Base-by-base conservation (phyloP, 2,888 invertebrate genomes). In the Gymnocheta viridis region DNA sequence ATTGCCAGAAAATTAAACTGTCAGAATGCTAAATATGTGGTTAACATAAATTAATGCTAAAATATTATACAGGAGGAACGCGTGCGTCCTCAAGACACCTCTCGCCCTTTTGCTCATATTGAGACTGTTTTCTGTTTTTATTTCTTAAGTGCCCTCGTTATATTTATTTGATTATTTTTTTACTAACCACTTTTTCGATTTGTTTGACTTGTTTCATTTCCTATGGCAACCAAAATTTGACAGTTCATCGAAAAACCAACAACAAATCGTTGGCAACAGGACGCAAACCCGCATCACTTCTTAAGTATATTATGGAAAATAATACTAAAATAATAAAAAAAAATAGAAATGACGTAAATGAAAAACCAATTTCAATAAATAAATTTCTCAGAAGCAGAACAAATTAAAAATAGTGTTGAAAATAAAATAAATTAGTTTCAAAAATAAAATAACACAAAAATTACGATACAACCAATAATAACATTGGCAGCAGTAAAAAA, bases 341-440 rank as follows among this genome's bases (percentile, higher is more conserved):
- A 14, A 19, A 64, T 35, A 58, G 9, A 64, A 56, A 35, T 35
- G 17, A 27, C 47, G 49, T 73, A 58, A 74, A 67, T 49, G 74
- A 35, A 77, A 79, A 74, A 47, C 69, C 74, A 79, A 74, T 74
- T 73, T 64, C 24, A 64, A 79, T 79, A 64, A 79, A 69, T 79
- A 62, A 79, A 62, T 70, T 82, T 74, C 82, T 79, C 14, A 74
- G 82, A 79, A 83, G 56, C 69, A 74, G 27, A 79, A 79, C 69
- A 66, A 72, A 83, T 74, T 79, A 62, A 69, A 79, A 74, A 56
- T 82, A 81, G 74, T 76, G 74, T 54, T 76, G 74, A 81, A 76
- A 69, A 35, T 24, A 69, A 82, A 81, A 74, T 60, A 81, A 74
- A 74, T 74, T 67, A 58, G 66, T 58, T 64, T 17, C 14, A 14